Percentiles rank a stretch among this genome's conserved stretches.
These are phyloP conservation scores for Hydriomena furcata DNA, from an alignment of 2,888 invertebrate species.

Conservation along the genomic window DNA sequence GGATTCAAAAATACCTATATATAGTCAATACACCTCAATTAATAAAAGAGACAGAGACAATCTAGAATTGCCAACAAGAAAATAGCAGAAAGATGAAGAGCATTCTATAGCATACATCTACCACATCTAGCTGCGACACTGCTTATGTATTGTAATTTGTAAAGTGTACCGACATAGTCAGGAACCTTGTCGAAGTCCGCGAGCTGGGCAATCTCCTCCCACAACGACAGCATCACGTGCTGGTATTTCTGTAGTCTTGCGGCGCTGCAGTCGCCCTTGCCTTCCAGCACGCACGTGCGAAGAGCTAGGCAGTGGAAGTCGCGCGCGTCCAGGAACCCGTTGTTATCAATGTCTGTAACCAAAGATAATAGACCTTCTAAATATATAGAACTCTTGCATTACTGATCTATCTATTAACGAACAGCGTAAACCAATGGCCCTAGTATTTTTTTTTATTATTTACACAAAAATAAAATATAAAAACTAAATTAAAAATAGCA, in stretches of 20 bases:
- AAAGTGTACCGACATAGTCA: constrained; percentile 77
- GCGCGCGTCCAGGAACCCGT: constrained; percentile 91
- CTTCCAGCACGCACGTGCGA: constrained; percentile 91
- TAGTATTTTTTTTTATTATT: no score
- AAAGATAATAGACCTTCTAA: neutral
- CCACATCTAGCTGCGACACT: constrained; percentile 38
- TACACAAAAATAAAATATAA: no score
- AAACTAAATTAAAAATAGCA: no score
- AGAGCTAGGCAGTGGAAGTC: constrained; percentile 93
- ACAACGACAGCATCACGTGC: constrained; percentile 91
- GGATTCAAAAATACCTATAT: no score
- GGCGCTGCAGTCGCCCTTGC: constrained; percentile 91
- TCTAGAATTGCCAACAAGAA: no score
- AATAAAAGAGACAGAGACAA: no score
- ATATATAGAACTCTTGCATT: no score
- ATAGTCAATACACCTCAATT: no score
- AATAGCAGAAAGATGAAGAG: constrained; percentile 13
- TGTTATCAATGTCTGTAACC: constrained; percentile 91
- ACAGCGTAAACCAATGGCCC: no score
- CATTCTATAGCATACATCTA: constrained; percentile 26
- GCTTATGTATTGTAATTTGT: constrained; percentile 48
- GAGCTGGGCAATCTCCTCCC: constrained; percentile 93
- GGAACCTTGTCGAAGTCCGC: constrained; percentile 94
- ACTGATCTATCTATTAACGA: no score
- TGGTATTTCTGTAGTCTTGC: constrained; percentile 90